Conservation (phyloP, 2,797 vertebrate genomes). For the Hapalemur alaotrensis region DNA sequence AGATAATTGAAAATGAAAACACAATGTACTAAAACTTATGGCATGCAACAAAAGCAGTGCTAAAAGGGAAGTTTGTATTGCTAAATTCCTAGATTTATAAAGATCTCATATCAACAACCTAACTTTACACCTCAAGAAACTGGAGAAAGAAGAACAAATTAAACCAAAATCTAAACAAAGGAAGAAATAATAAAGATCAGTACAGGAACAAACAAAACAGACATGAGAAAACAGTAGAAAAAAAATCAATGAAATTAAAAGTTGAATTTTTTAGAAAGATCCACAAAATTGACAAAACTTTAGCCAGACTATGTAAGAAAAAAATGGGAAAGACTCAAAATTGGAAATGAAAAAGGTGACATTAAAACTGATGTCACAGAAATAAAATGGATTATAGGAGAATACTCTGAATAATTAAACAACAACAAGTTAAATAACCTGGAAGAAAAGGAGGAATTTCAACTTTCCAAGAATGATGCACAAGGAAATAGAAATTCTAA, state of each 20-base stretch:
- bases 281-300: background rate
- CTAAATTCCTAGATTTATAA: background rate
- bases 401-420: background rate
- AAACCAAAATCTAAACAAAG: background rate
- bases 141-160: background rate
- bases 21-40: background rate
- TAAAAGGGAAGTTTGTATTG: background rate
- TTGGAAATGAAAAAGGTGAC: background rate
- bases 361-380: background rate
- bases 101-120: background rate
- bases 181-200: background rate
- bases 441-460: background rate
- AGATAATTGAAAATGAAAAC: background rate
- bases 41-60: background rate
- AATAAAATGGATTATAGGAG: background rate
- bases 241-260: background rate
- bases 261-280: background rate
- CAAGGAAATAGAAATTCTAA: background rate
- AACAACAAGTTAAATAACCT: background rate
- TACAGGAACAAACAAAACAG: background rate
- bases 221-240: background rate
- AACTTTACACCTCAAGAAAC: background rate
- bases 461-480: background rate
- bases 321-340: background rate
- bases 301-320: background rate